phyloP scores from a whole-genome alignment of 2,113 vertebrate species.

The Phaethon lepturus region DNA sequence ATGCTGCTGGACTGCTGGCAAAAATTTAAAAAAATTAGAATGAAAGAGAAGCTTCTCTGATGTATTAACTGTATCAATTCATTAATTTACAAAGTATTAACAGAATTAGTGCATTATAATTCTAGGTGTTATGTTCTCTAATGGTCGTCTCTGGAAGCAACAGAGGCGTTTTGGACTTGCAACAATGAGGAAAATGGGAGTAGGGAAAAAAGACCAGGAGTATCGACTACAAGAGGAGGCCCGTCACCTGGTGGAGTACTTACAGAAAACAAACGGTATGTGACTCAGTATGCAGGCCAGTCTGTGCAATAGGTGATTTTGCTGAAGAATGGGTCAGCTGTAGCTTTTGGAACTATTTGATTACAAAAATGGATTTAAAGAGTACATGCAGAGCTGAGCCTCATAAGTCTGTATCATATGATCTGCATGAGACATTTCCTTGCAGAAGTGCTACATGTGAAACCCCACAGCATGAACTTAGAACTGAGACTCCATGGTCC shows the following conservation, averaged over 20 bases:
- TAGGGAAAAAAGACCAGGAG: neutral
- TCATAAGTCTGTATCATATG: neutral
- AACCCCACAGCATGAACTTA: neutral
- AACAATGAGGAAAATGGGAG: conserved; percentile 34
- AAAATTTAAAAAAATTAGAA: neutral
- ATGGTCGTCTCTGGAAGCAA: conserved; percentile 26
- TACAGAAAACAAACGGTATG: neutral
- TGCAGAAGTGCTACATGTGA: neutral
- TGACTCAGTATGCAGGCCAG: no score
- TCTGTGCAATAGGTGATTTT: neutral
- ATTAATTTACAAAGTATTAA: neutral
- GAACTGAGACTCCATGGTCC: neutral
- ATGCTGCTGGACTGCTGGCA: neutral
- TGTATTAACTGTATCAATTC: no score
- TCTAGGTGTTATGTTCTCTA: conserved; percentile 23
- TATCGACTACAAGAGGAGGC: neutral
- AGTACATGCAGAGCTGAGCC: neutral
- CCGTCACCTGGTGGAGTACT: neutral
- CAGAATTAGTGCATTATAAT: neutral
- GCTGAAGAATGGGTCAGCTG: neutral
- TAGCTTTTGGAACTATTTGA: neutral
- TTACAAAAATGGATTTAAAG: neutral
- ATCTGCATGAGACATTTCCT: neutral
- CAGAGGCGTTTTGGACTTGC: conserved; percentile 19
- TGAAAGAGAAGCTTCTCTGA: neutral